Evolutionary conservation across 2,888 invertebrate species (phyloP).

Genomic region (Troides oblongomaculatus): DNA sequence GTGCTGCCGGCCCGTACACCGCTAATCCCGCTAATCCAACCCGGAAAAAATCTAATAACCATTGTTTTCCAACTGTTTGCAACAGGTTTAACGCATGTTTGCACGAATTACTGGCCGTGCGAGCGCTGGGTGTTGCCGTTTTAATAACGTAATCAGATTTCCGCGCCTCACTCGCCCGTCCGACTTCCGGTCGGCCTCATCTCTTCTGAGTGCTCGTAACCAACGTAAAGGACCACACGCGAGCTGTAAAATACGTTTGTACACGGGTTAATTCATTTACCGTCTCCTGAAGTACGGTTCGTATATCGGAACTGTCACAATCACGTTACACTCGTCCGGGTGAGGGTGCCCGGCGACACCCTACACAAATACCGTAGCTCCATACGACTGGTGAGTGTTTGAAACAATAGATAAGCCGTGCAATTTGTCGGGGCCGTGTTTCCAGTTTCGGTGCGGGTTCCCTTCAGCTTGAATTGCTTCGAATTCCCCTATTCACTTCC

Average conservation of each 20-base stretch:
- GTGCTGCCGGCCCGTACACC: constrained; percentile 51
- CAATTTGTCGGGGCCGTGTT: constrained; percentile 51
- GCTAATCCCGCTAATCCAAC: constrained; percentile 71
- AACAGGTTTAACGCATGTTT: constrained; percentile 59
- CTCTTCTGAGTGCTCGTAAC: constrained; percentile 35
- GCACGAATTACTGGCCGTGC: constrained; percentile 57
- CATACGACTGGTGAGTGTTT: constrained; percentile 52
- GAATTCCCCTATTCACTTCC: constrained; percentile 25
- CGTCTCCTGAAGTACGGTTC: constrained; percentile 14
- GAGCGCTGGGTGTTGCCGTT: constrained; percentile 56
- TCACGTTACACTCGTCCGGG: constrained; percentile 41
- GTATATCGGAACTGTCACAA: constrained; percentile 2
- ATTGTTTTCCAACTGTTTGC: constrained; percentile 70
- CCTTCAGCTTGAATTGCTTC: constrained; percentile 33
- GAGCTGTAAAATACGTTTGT: constrained; percentile 50
- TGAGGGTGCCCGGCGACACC: constrained; percentile 37
- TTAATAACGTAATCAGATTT: constrained; percentile 59
- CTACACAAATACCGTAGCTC: constrained; percentile 53
- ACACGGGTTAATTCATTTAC: constrained; percentile 38
- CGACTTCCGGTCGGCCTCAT: constrained; percentile 43
- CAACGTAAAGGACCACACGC: constrained; percentile 48
- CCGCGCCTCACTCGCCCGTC: constrained; percentile 47
- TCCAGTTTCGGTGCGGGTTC: constrained; percentile 46
- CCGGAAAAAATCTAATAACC: constrained; percentile 70
- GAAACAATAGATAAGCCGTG: constrained; percentile 56